Base-by-base conservation (phyloP, 2,888 invertebrate species). In the Cepaea hortensis region DNA sequence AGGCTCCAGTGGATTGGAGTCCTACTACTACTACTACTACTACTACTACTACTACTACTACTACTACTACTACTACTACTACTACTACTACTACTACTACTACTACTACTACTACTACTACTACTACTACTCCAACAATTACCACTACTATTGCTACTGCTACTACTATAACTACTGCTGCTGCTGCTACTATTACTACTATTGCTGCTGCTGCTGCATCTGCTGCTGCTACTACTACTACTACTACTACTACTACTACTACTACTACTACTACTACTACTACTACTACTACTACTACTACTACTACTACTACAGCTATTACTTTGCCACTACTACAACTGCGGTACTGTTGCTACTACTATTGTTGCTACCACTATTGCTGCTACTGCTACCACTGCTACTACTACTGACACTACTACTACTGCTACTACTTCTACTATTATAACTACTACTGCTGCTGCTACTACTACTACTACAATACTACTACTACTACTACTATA, bases 231-330 rank as follows among this genome's bases (percentile, higher is more conserved):
- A 62, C 65, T 61, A 50, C 48, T 72, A 23, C 70, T 35, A 46
- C n/a, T 55, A 73, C n/a, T 35, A 70, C n/a, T 70, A 72, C 3
- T 72, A 72, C 72, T 72, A 72, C 72, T 72, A 72, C 72, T 72
- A 72, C 72, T 72, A 72, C 72, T 72, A 72, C 20, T 61, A 77
- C 48, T 72, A 72, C 72, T 72, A 72, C 72, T 72, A 72, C 72
- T 72, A n/a, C 72, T 72, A 72, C 72, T 55, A 55, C 55, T 55
- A 55, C 55, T 55, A 55, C 55, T 55, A 55, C 55, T 55, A 55
- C 55, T 55, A 55, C 55, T 11, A 55, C 55, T 55, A 55, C 55
- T 55, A 11, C 55, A 1, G 11, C 6, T 55, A 55, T 3, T 55
- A 55, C 55, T 55, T 11, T 55, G 11, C 55, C 2, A 55, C 55